Percentiles rank a stretch among this genome's conserved stretches.
Evolutionary conservation across 2,113 vertebrate species (phyloP).

Genomic region (Pseudopodoces humilis): DNA sequence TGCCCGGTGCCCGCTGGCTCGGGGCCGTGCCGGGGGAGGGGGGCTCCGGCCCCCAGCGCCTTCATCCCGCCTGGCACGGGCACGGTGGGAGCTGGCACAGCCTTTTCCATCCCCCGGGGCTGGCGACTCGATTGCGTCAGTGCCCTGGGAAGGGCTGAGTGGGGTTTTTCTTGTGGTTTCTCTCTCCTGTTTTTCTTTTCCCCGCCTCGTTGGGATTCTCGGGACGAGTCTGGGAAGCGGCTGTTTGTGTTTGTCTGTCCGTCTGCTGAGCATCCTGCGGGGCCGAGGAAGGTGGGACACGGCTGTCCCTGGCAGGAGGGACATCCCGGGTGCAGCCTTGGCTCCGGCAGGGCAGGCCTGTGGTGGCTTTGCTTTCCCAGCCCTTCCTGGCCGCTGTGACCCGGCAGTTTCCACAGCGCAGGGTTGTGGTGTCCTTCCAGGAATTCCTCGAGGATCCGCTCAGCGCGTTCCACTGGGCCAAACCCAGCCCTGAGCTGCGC

Average conservation of each 20-base stretch:
- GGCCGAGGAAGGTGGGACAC: rapidly evolving
- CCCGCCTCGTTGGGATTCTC: neutral
- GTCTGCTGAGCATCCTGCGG: neutral
- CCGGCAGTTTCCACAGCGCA: rapidly evolving
- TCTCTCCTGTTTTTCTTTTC: constrained; percentile 1
- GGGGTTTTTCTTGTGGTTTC: constrained; percentile 63
- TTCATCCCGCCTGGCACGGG: neutral
- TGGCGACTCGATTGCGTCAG: neutral
- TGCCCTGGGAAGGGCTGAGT: constrained; percentile 29
- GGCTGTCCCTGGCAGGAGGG: neutral
- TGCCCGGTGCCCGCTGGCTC: neutral
- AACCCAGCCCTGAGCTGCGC: neutral
- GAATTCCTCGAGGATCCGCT: neutral
- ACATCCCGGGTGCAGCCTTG: neutral
- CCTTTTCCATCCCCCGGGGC: neutral
- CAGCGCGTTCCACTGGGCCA: rapidly evolving
- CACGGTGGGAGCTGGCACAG: neutral
- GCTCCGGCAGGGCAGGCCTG: neutral
- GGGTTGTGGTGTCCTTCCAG: neutral
- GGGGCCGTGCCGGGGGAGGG: neutral
- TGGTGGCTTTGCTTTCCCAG: neutral
- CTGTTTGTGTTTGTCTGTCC: neutral
- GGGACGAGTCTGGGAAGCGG: neutral
- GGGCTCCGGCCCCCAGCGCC: neutral
- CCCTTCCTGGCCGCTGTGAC: rapidly evolving